These are phyloP conservation scores for Tridacna gigas DNA, from an alignment of 2,888 invertebrate genomes.

Conservation along the genomic window DNA sequence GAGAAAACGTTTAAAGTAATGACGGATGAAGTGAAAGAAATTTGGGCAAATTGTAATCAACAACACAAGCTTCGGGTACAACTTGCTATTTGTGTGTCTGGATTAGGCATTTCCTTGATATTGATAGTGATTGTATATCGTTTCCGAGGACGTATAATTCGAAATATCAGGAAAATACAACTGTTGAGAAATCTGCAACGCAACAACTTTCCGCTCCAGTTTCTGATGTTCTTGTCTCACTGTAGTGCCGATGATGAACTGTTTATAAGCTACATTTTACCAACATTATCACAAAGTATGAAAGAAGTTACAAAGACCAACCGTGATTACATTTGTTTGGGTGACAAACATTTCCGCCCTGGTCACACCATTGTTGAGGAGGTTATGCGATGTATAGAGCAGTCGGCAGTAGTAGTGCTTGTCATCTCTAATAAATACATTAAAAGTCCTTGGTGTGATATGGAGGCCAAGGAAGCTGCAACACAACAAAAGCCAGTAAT, in stretches of 20 bases:
- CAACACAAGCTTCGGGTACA: too few species aligned
- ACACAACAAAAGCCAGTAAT: background rate
- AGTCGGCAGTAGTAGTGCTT: background rate
- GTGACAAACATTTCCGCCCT: background rate
- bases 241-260: background rate
- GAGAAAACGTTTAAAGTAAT: too few species aligned
- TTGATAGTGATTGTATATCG: too few species aligned
- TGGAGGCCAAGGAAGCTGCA: background rate
- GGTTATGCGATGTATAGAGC: background rate
- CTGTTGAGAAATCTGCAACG: background rate
- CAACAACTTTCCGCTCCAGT: background rate
- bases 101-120: too few species aligned
- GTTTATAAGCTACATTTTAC: background rate
- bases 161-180: background rate
- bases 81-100: too few species aligned
- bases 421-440: background rate
- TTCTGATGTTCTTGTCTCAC: background rate
- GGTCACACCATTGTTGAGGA: background rate
- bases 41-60: too few species aligned
- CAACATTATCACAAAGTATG: background rate
- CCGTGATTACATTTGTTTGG: background rate
- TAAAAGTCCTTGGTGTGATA: background rate
- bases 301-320: background rate
- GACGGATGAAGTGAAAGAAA: too few species aligned
- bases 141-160: background rate